These are phyloP conservation scores for Schlechtendalia chinensis DNA, from an alignment of 1,140 invertebrate genomes.

Conservation along the genomic window DNA sequence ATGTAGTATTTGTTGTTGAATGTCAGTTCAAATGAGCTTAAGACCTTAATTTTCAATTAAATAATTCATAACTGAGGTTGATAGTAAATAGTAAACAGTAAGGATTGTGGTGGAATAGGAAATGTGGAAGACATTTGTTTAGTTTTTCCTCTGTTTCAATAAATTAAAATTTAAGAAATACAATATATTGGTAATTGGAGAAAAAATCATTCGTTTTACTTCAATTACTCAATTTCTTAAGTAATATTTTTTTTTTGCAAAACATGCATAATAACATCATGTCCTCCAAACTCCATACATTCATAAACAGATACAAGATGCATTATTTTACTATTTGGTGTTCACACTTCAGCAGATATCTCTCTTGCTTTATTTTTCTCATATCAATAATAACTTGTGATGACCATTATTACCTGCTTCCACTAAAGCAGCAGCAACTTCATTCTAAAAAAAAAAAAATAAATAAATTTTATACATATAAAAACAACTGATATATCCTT, in stretches of 20 bases:
- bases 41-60: neutral
- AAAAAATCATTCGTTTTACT: neutral
- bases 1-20: neutral
- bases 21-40: neutral
- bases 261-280: neutral
- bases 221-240: neutral
- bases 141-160: too few relatives aligned
- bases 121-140: neutral
- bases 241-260: neutral
- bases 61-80: neutral
- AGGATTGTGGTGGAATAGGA: neutral
- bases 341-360: conserved; percentile 19
- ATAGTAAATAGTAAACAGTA: neutral
- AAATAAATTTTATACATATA: conserved; percentile 40
- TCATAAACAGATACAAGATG: conserved; percentile 2
- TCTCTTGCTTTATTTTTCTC: conserved; percentile 5
- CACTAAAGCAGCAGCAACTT: conserved; percentile 94
- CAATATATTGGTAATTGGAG: neutral
- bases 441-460: conserved; percentile 66
- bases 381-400: conserved; percentile 54
- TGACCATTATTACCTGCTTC: conserved; percentile 63
- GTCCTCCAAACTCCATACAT: neutral
- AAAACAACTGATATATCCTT: too few relatives aligned
- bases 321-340: neutral
- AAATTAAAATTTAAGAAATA: neutral